Percentiles rank a stretch among this genome's conserved stretches.
phyloP scores from a whole-genome alignment of 2,113 vertebrate species.

The Chelonoidis abingdonii region DNA sequence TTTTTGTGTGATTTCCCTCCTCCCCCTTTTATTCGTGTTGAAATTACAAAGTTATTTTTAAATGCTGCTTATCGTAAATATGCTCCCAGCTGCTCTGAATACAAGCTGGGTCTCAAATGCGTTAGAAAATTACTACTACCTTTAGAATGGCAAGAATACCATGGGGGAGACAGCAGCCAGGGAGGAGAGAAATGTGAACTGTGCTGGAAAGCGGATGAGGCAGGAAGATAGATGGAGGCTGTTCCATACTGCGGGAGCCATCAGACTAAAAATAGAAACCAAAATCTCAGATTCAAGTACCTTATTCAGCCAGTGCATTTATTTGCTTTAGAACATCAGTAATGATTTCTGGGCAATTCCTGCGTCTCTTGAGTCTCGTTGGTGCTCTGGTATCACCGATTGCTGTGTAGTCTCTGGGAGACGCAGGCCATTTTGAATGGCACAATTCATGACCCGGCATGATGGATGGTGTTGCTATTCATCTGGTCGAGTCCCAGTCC shows the following conservation, averaged over 20 bases:
- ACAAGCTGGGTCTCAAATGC: background rate
- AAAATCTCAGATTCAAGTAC: background rate
- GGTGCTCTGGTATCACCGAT: background rate
- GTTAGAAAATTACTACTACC: background rate
- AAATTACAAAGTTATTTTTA: conserved; percentile 25
- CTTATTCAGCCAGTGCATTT: background rate
- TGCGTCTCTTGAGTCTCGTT: background rate
- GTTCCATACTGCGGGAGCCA: conserved; percentile 21
- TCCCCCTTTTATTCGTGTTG: background rate
- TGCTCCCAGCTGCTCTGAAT: background rate
- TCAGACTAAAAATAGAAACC: background rate
- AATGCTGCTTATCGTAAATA: conserved; percentile 31
- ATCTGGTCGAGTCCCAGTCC: background rate
- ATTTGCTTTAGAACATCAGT: background rate
- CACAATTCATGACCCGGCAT: background rate
- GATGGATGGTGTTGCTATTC: background rate
- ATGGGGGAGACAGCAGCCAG: background rate
- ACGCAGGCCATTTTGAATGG: background rate
- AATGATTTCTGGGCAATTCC: background rate
- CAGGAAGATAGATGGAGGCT: background rate
- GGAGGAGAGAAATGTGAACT: background rate
- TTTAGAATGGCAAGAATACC: background rate
- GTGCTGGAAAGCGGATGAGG: background rate
- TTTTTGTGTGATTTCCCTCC: background rate
- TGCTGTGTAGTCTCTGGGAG: background rate